phyloP scores from a whole-genome alignment of 2,888 invertebrate genomes.

The Ophion slaviceki region DNA sequence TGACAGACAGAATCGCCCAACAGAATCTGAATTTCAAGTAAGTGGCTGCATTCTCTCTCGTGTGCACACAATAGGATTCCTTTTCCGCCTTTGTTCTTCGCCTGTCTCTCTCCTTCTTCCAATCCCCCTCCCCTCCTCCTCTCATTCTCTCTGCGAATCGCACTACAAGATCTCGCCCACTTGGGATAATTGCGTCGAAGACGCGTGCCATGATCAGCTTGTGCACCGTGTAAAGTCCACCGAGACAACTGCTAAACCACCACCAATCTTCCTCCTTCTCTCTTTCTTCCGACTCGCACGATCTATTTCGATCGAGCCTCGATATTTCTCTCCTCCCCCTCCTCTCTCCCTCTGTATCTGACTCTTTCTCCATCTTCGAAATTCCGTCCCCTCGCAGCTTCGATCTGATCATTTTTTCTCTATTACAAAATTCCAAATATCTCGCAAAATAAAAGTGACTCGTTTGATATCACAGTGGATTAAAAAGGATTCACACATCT shows the following conservation, averaged over 20 bases:
- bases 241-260: conserved; percentile 40
- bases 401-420: not conserved
- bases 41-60: conserved; percentile 10
- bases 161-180: conserved; percentile 78
- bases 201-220: conserved; percentile 69
- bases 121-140: conserved; percentile 52
- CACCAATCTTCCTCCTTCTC: conserved; percentile 44
- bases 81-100: not conserved
- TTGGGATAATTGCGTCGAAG: conserved; percentile 81
- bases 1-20: conserved; percentile 6
- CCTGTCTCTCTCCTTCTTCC: conserved; percentile 5
- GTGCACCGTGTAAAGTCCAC: conserved; percentile 53
- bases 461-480: no score
- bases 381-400: not conserved
- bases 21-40: conserved; percentile 1
- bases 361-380: not conserved
- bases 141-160: conserved; percentile 72
- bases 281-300: conserved; percentile 54
- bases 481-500: no score
- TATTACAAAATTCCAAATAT: not conserved
- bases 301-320: conserved; percentile 65
- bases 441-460: no score
- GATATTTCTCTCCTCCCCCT: conserved; percentile 54
- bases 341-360: not conserved
- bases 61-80: not conserved